These are phyloP conservation scores for Xestia rhomboidea DNA, from an alignment of 2,888 invertebrate genomes.

Conservation along the genomic window DNA sequence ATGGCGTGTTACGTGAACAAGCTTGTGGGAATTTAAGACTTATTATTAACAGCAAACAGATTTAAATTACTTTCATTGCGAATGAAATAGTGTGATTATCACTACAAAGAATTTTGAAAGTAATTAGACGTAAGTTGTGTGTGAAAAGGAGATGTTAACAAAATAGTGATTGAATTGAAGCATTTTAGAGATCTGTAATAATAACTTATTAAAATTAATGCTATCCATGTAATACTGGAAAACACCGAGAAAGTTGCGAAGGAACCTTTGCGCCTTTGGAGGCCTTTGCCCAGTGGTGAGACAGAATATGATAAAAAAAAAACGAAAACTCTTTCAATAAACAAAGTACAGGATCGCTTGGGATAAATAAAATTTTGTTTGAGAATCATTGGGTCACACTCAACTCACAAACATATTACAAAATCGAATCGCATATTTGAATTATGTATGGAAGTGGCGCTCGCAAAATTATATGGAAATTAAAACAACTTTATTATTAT, in stretches of 20 bases:
- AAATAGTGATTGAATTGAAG: neutral
- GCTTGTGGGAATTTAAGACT: constrained; percentile 49
- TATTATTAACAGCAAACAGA: constrained; percentile 15
- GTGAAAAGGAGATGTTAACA: neutral
- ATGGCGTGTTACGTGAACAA: constrained; percentile 52
- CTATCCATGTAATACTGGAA: no score
- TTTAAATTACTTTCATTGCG: constrained; percentile 1
- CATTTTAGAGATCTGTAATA: neutral
- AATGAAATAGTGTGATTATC: constrained; percentile 21
- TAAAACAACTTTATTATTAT: constrained; percentile 19
- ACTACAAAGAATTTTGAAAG: constrained; percentile 14
- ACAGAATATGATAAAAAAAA: no score
- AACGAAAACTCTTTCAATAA: no score
- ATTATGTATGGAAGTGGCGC: constrained; percentile 6
- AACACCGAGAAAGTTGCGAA: no score
- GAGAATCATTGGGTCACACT: neutral
- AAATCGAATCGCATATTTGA: constrained; percentile 18
- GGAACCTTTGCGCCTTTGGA: no score
- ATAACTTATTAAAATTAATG: neutral
- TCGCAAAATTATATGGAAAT: constrained; percentile 20
- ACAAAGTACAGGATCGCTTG: no score
- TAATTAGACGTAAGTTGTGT: neutral
- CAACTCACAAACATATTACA: neutral
- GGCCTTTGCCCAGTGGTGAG: no score
- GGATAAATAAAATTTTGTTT: no score